Evolutionary conservation across 1,140 invertebrate genomes (phyloP).

Genomic region (Drosophila tsacasi): DNA sequence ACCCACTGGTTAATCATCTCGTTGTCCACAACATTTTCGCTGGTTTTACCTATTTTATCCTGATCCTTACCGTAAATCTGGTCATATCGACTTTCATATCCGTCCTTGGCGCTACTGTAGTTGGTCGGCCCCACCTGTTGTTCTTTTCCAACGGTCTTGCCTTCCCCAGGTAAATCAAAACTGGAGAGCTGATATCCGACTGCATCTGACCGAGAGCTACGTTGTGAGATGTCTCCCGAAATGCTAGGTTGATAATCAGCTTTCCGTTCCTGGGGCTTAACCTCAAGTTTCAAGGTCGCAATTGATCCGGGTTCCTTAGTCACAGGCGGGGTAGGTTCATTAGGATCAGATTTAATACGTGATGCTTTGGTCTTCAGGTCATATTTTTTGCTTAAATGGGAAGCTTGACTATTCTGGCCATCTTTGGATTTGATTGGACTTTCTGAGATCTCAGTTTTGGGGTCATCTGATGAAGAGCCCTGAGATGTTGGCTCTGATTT

Average conservation of each 20-base stretch:
- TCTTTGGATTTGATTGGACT: background rate
- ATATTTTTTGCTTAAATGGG: too few species aligned
- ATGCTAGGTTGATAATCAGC: too few species aligned
- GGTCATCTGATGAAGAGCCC: background rate
- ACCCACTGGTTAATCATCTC: slow-evolving; percentile 20
- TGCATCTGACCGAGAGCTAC: too few species aligned
- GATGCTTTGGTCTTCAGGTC: too few species aligned
- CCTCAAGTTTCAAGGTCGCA: background rate
- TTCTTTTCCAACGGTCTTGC: background rate
- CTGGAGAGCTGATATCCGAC: background rate
- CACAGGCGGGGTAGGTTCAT: too few species aligned
- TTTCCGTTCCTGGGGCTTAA: background rate
- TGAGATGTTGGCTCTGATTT: background rate
- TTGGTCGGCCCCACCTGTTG: too few species aligned
- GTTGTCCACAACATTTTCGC: background rate
- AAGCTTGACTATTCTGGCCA: too few species aligned
- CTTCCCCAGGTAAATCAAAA: slow-evolving; percentile 10
- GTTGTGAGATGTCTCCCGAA: background rate
- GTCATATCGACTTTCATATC: background rate
- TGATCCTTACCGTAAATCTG: background rate
- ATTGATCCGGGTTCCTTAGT: background rate
- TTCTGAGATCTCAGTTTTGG: too few species aligned
- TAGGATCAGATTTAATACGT: background rate
- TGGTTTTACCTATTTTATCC: background rate
- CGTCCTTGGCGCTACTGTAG: background rate